phyloP scores from a whole-genome alignment of 2,888 invertebrate species.

The Andricus curvator region DNA sequence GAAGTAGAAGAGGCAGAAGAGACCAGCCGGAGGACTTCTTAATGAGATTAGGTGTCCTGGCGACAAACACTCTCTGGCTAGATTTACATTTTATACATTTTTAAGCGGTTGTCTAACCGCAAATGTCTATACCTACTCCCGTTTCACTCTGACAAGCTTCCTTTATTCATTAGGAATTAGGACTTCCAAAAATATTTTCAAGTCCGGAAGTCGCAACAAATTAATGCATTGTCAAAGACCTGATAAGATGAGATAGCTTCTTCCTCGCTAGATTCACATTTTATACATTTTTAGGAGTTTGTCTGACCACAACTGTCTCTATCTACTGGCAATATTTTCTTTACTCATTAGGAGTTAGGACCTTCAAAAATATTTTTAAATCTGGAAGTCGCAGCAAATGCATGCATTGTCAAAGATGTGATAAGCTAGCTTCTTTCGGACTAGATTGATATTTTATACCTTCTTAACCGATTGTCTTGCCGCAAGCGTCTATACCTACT shows the following conservation, averaged over 20 bases:
- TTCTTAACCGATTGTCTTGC: no score
- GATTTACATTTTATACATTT: constrained; percentile 78
- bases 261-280: constrained; percentile 68
- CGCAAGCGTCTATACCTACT: no score
- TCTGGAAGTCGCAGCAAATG: neutral
- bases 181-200: neutral
- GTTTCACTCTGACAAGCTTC: constrained; percentile 24
- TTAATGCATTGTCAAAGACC: neutral
- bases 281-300: constrained; percentile 77
- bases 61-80: constrained; percentile 75
- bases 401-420: neutral
- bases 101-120: constrained; percentile 69
- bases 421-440: neutral
- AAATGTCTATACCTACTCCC: constrained; percentile 36
- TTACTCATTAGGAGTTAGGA: constrained; percentile 31
- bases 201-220: neutral
- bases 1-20: constrained; percentile 59
- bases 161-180: constrained; percentile 38
- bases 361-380: neutral
- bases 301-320: constrained; percentile 50
- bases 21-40: constrained; percentile 74
- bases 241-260: neutral
- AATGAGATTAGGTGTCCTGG: constrained; percentile 76
- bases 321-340: constrained; percentile 18
- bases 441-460: no score